A percentile compares a stretch with the other conserved stretches of the same genome.
These are phyloP conservation scores for Hyperoplus immaculatus DNA, from an alignment of 2,797 vertebrate genomes.

Conservation along the genomic window DNA sequence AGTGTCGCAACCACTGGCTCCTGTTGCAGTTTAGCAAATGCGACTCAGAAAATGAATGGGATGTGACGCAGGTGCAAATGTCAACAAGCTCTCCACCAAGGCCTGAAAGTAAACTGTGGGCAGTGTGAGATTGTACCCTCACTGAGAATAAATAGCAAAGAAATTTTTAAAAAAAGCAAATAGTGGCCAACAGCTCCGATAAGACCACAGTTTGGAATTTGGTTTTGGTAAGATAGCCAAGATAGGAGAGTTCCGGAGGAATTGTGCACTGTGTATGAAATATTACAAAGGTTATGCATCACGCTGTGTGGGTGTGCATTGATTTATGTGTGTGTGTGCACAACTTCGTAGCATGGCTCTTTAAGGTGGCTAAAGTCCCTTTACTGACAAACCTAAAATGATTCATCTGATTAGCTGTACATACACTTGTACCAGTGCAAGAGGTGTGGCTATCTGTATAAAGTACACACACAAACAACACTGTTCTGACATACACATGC, in stretches of 20 bases:
- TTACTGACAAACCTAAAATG: conserved; percentile 35
- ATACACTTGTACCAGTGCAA: conserved; percentile 29
- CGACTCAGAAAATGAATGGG: conserved; percentile 28
- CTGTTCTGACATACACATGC: conserved; percentile 2
- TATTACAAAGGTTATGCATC: conserved; percentile 33
- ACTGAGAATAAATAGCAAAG: conserved; percentile 37
- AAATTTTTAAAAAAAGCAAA: conserved; percentile 35
- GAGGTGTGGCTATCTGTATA: conserved; percentile 39
- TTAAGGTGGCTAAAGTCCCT: conserved; percentile 47
- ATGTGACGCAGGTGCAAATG: conserved; percentile 45
- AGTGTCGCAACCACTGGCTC: conserved; percentile 53
- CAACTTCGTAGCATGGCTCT: conserved; percentile 2
- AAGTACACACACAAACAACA: conserved; percentile 30
- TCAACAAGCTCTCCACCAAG: conserved; percentile 51
- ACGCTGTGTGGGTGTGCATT: conserved; percentile 18
- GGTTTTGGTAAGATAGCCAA: conserved; percentile 35
- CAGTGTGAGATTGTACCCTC: conserved; percentile 48
- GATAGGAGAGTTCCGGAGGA: conserved; percentile 59
- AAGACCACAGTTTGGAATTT: conserved; percentile 36
- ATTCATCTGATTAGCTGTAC: conserved; percentile 58
- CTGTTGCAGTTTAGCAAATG: conserved; percentile 41
- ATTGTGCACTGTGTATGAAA: conserved; percentile 24
- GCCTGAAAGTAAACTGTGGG: conserved; percentile 21
- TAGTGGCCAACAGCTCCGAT: conserved; percentile 32
- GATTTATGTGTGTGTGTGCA: conserved; percentile 12